These are phyloP conservation scores for Anarhynchus alexandrinus DNA, from an alignment of 2,113 vertebrate species.

Conservation along the genomic window DNA sequence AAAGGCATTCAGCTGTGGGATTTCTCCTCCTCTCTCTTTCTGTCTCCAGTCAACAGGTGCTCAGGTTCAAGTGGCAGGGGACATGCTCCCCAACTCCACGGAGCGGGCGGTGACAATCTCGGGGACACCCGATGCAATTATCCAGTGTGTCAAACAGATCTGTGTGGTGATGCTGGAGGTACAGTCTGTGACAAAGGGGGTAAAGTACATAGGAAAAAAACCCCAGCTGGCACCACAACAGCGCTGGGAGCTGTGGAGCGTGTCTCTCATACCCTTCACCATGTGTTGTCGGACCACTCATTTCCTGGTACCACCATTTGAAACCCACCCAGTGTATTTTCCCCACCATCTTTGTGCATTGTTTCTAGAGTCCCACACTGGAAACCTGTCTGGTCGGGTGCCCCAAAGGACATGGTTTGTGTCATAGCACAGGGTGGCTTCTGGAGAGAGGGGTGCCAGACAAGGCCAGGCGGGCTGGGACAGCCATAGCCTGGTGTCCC, in stretches of 20 bases:
- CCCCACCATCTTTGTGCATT: neutral
- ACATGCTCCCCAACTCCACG: constrained; percentile 98
- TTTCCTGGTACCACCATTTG: constrained; percentile 10
- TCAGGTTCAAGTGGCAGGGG: constrained; percentile 96
- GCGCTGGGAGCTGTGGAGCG: neutral
- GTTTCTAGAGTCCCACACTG: neutral
- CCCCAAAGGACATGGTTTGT: neutral
- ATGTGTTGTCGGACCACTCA: neutral
- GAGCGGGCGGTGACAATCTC: constrained; percentile 98
- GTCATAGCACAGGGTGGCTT: neutral
- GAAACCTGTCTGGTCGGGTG: neutral
- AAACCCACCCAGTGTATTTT: neutral
- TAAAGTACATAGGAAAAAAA: constrained; percentile 55
- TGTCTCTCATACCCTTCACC: constrained; percentile 10
- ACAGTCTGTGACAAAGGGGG: constrained; percentile 71
- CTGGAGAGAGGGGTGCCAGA: neutral
- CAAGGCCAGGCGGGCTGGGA: neutral
- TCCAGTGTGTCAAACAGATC: constrained; percentile 99
- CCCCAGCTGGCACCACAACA: neutral
- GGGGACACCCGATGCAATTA: constrained; percentile 96
- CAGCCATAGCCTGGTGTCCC: neutral
- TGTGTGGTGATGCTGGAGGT: constrained; percentile 99
- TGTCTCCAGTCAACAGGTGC: constrained; percentile 91
- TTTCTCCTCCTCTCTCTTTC: constrained; percentile 6
- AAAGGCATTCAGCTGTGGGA: neutral